A percentile compares a stretch with the other conserved stretches of the same genome.
Conservation (phyloP, 2,797 vertebrate species). For the Lophius americanus region DNA sequence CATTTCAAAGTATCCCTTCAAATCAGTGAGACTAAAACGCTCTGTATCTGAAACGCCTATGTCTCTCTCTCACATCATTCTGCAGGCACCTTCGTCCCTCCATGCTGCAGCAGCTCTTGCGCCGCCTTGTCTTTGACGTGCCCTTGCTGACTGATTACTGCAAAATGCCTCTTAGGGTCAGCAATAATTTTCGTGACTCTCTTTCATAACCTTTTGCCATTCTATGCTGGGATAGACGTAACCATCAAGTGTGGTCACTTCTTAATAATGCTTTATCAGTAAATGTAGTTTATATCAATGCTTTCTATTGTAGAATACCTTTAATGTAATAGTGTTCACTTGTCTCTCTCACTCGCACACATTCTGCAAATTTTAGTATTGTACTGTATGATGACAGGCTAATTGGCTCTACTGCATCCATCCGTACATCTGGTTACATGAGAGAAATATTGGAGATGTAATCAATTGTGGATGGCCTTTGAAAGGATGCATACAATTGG, state of each 20-base stretch:
- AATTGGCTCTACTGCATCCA: slow-evolving; percentile 48
- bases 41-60: slow-evolving; percentile 52
- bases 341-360: slow-evolving; percentile 8
- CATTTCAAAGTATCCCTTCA: slow-evolving; percentile 18
- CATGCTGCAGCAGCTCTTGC: slow-evolving; percentile 96
- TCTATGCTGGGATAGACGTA: too few species aligned
- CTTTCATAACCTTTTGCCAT: neutral
- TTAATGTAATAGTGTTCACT: slow-evolving; percentile 9
- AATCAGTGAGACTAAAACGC: slow-evolving; percentile 27
- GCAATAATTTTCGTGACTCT: slow-evolving; percentile 32
- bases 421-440: slow-evolving; percentile 47
- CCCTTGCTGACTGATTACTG: slow-evolving; percentile 96
- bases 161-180: slow-evolving; percentile 98
- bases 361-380: slow-evolving; percentile 26
- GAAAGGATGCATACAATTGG: slow-evolving; percentile 31
- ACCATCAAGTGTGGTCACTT: too few species aligned
- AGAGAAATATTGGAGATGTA: slow-evolving; percentile 48
- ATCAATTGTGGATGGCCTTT: slow-evolving; percentile 37
- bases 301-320: slow-evolving; percentile 10
- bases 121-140: slow-evolving; percentile 96
- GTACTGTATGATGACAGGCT: slow-evolving; percentile 54
- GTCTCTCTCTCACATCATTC: slow-evolving; percentile 49
- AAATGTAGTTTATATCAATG: slow-evolving; percentile 14
- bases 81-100: slow-evolving; percentile 93
- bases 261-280: too few species aligned